These are phyloP conservation scores for Drosophila seclusa DNA, from an alignment of 2,888 invertebrate species.

Conservation along the genomic window DNA sequence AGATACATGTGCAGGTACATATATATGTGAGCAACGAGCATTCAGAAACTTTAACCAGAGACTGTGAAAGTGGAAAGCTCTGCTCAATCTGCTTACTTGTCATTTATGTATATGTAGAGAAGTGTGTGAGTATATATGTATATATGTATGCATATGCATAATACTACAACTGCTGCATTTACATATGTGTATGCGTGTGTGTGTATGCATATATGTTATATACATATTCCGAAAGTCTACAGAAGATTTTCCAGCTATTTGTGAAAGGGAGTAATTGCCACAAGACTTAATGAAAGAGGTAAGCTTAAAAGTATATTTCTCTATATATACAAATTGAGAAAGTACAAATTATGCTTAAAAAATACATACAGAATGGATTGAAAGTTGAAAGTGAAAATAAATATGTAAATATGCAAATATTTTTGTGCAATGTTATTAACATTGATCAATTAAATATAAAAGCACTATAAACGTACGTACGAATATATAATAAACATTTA, in stretches of 20 bases:
- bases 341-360: slow-evolving; percentile 13
- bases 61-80: slow-evolving; percentile 63
- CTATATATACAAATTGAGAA: slow-evolving; percentile 7
- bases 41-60: slow-evolving; percentile 48
- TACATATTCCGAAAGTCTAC: slow-evolving; percentile 54
- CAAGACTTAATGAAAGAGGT: slow-evolving; percentile 75
- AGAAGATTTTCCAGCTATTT: slow-evolving; percentile 56
- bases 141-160: slow-evolving; percentile 15
- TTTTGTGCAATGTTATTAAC: slow-evolving; percentile 19
- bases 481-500: slow-evolving; percentile 26
- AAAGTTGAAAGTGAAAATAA: slow-evolving; percentile 7
- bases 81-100: slow-evolving; percentile 38
- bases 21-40: slow-evolving; percentile 17
- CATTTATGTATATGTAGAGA: neutral
- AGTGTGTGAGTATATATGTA: neutral
- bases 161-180: slow-evolving; percentile 19
- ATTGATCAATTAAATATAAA: neutral
- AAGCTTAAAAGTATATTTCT: slow-evolving; percentile 36
- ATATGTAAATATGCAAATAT: slow-evolving; percentile 10
- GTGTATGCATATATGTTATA: slow-evolving; percentile 20
- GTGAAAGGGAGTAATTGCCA: slow-evolving; percentile 72
- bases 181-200: slow-evolving; percentile 17
- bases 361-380: neutral
- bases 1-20: slow-evolving; percentile 17
- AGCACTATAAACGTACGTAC: neutral